These are phyloP conservation scores for Cryptus viduatorius DNA, from an alignment of 2,888 invertebrate genomes.

Conservation along the genomic window DNA sequence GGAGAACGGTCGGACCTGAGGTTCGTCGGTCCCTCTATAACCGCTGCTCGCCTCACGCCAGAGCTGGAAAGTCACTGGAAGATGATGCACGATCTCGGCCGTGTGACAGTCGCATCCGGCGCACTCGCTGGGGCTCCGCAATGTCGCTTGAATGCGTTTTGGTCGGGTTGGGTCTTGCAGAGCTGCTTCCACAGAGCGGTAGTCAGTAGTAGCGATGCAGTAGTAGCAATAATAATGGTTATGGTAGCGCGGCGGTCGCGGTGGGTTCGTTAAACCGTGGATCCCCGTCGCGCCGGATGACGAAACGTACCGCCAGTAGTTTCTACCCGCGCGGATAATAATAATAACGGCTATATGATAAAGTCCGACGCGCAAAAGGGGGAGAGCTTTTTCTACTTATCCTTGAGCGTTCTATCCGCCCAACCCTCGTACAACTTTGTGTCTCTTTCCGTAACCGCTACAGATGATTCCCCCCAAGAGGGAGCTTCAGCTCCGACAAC, in stretches of 20 bases:
- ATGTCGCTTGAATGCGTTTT: constrained; percentile 47
- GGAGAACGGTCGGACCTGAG: constrained; percentile 54
- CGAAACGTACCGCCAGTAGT: constrained; percentile 45
- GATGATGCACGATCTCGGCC: constrained; percentile 78
- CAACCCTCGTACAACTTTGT: constrained; percentile 12
- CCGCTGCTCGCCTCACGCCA: constrained; percentile 23
- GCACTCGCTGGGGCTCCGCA: constrained; percentile 35
- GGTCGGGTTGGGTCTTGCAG: constrained; percentile 8
- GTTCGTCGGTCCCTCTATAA: constrained; percentile 24
- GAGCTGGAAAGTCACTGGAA: constrained; percentile 70
- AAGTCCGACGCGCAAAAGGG: constrained; percentile 21
- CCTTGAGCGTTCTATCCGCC: not conserved
- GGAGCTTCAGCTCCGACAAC: constrained; percentile 12
- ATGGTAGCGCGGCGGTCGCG: not conserved
- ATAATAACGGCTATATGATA: constrained; percentile 40
- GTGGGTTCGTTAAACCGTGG: constrained; percentile 73
- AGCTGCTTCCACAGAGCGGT: constrained; percentile 16
- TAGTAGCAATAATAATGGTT: constrained; percentile 32
- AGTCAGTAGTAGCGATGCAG: constrained; percentile 25
- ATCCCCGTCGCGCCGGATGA: constrained; percentile 40
- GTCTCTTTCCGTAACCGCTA: constrained; percentile 18
- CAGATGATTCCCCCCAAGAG: constrained; percentile 42
- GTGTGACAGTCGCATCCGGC: constrained; percentile 79
- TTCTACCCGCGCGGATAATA: constrained; percentile 38
- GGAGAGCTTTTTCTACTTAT: constrained; percentile 42